Evolutionary conservation across 2,888 invertebrate species (phyloP), one percentile per base, ranked within the genome.

Genomic region (Parnassius glacialis): DNA sequence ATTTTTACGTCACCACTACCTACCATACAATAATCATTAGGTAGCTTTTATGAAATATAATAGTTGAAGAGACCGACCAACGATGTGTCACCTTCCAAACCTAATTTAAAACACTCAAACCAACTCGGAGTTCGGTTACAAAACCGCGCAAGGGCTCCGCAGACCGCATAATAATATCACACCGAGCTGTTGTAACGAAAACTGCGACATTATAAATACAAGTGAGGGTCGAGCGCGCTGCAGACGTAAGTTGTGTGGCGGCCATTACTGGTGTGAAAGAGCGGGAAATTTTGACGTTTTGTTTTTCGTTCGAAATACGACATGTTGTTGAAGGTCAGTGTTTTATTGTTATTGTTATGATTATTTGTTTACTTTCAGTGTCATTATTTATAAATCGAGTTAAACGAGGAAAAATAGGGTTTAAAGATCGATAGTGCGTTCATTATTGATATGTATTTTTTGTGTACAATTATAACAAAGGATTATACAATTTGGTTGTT

Each of bases 141-240:
- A 85, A 83, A 85, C 80, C 78, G 61, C 75, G 70, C 76, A 78
- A 83, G 85, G 78, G 87, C 81, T 79, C 73, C 77, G 83, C 74
- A 69, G 68, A 71, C 76, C 76, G 90, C 86, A 90, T 88, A 84
- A 87, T 84, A 84, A 87, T 87, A 84, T 84, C 73, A 74, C 70
- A 68, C 73, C 71, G 59, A 74, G 71, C 81, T 83, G 83, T 82
- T 83, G 86, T 80, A 84, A 85, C 79, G 78, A 80, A 80, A 75
- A 75, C 67, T 61, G 79, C 85, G 82, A 90, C 87, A 80, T 90
- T 90, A 90, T 90, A 90, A 88, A 90, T 90, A 90, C 87, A 85
- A 80, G 88, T 82, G 76, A 74, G 67, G 53, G 75, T 69, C 70
- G 70, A n/a, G 52, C 20, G 59, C 70, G 66, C 72, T 75, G 77